These are phyloP conservation scores for Notocelia uddmanniana DNA, from an alignment of 2,888 invertebrate species.

Conservation along the genomic window DNA sequence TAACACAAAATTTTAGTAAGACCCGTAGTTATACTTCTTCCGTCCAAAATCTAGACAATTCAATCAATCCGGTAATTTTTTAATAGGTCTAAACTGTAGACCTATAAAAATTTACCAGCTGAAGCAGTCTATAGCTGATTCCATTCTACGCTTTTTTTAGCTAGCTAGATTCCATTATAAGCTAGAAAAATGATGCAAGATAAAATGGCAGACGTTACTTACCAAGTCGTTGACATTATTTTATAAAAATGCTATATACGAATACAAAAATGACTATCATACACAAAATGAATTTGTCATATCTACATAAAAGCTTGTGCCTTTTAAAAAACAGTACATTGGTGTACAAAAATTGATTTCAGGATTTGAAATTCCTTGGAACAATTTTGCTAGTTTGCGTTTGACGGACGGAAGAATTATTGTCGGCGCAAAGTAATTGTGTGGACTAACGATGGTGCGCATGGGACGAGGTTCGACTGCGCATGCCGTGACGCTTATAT, in stretches of 20 bases:
- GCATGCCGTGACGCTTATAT: constrained; percentile 20
- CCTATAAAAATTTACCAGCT: too few relatives aligned
- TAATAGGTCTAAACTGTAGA: too few relatives aligned
- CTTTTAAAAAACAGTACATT: background rate
- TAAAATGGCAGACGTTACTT: too few relatives aligned
- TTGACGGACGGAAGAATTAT: constrained; percentile 1
- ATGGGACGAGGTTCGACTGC: background rate
- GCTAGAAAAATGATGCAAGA: too few relatives aligned
- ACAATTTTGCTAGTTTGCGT: background rate
- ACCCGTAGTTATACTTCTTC: background rate
- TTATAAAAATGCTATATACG: too few relatives aligned
- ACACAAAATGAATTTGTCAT: background rate
- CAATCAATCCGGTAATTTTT: too few relatives aligned
- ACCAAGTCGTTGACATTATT: background rate
- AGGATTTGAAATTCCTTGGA: background rate
- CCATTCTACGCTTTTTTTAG: too few relatives aligned
- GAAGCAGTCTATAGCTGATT: too few relatives aligned
- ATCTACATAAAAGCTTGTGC: background rate
- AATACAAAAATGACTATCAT: background rate
- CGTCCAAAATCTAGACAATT: too few relatives aligned
- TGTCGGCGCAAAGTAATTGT: background rate
- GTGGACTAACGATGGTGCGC: background rate
- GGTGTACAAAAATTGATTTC: background rate
- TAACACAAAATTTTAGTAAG: background rate
- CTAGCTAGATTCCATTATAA: too few relatives aligned